Evolutionary conservation across 2,888 invertebrate species (phyloP).

Genomic region (Cephus rjabovi): DNA sequence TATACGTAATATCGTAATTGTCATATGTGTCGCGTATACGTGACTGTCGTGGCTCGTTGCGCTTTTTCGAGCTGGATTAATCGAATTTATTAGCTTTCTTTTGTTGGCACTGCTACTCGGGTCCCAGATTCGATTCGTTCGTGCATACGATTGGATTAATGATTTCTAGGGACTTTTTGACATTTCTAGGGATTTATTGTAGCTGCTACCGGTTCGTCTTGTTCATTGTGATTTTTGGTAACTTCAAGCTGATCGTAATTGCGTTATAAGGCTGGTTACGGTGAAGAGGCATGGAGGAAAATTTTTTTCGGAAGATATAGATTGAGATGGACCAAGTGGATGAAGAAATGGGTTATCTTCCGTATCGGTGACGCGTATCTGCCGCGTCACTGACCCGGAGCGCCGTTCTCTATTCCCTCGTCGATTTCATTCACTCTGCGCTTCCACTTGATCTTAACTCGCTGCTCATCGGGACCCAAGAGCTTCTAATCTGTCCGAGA

Average conservation of each 20-base stretch:
- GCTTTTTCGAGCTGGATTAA: slow-evolving; percentile 61
- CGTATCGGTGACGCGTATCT: slow-evolving; percentile 52
- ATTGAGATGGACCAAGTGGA: neutral
- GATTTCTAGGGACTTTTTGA: neutral
- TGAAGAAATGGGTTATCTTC: slow-evolving; percentile 13
- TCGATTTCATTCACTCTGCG: neutral
- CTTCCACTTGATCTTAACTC: neutral
- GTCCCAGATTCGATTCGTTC: neutral
- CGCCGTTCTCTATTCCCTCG: neutral
- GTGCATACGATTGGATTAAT: neutral
- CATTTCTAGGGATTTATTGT: no score
- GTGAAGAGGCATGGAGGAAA: neutral
- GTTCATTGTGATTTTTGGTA: neutral
- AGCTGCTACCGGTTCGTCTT: no score
- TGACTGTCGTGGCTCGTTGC: slow-evolving; percentile 52
- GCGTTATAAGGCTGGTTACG: no score
- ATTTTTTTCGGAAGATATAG: neutral
- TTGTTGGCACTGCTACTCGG: neutral
- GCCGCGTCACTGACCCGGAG: slow-evolving; percentile 53
- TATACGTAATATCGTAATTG: neutral
- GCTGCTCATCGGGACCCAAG: neutral
- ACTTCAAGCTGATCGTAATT: no score
- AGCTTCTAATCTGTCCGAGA: slow-evolving; percentile 25
- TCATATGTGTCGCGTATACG: neutral
- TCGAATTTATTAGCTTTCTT: slow-evolving; percentile 60